phyloP scores from a whole-genome alignment of 2,888 invertebrate genomes.

The Sabatieria punctata region DNA sequence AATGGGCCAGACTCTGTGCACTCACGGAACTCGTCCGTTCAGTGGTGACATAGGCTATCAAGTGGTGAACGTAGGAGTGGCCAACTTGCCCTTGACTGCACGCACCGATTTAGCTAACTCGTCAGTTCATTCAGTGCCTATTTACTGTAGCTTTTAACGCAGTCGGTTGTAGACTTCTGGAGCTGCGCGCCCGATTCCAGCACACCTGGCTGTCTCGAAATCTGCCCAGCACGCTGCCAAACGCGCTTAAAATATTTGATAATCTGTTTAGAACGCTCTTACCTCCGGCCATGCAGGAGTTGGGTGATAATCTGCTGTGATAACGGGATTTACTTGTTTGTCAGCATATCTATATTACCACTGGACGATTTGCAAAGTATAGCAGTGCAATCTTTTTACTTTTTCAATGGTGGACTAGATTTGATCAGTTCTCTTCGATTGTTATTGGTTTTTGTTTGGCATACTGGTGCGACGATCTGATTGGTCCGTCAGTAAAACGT shows the following conservation, averaged over 20 bases:
- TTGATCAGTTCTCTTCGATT: too few species aligned
- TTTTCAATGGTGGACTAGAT: too few species aligned
- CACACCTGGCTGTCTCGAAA: slow-evolving; percentile 26
- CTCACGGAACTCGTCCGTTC: slow-evolving; percentile 41
- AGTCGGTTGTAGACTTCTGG: slow-evolving; percentile 18
- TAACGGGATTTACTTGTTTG: too few species aligned
- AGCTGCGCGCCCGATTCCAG: slow-evolving; percentile 23
- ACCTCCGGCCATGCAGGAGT: slow-evolving; percentile 23
- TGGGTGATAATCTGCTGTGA: slow-evolving; percentile 20
- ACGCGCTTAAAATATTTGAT: slow-evolving; percentile 26
- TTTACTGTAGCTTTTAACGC: neutral
- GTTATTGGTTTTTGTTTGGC: too few species aligned
- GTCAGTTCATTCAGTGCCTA: slow-evolving; percentile 24
- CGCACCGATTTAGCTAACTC: slow-evolving; percentile 50
- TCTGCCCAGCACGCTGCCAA: slow-evolving; percentile 22
- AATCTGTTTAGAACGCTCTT: slow-evolving; percentile 21
- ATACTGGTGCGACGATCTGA: too few species aligned
- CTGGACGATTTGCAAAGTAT: too few species aligned
- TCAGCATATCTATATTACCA: too few species aligned
- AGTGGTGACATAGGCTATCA: slow-evolving; percentile 28
- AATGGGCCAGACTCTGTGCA: slow-evolving; percentile 43
- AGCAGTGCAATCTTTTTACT: too few species aligned
- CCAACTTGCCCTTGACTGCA: slow-evolving; percentile 45
- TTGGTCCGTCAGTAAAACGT: too few species aligned
- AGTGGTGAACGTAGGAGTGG: slow-evolving; percentile 44